Evolutionary conservation across 2,888 invertebrate genomes (phyloP), one percentile per base, ranked within the genome.

Genomic region (Drosophila macrospina): DNA sequence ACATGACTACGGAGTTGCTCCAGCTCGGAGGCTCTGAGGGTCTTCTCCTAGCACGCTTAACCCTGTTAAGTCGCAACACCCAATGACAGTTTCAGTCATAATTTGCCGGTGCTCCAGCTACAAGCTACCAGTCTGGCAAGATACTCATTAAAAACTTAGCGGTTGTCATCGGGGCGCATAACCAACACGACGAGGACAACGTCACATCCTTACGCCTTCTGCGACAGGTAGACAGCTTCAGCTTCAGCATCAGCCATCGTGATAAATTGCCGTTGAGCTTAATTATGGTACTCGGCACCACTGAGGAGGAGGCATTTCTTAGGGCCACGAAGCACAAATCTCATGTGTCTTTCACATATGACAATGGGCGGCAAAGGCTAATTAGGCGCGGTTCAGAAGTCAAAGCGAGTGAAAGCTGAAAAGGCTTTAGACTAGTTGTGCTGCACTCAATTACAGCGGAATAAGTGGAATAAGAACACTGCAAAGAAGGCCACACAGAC

Each of bases 141-240:
- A 34, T 62, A 68, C 85, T 88, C 81, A 82, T 82, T 82, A 82
- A 87, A 80, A 82, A 82, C 89, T 88, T 69, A 66, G 59, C 63
- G 61, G 15, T 42, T 86, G 89, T 86, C 87, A 84, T 63, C 87
- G 78, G 11, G 69, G 50, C 66, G 60, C 75, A 79, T 81, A 66
- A 48, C 45, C 55, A 64, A 68, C n/a, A n/a, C n/a, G n/a, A n/a
- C 71, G 55, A 73, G 78, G 37, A 24, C 75, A 60, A 50, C 55
- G 44, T 62, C 64, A 64, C 41, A 37, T 39, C 45, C 85, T 47
- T 37, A 16, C 36, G 42, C 26, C 48, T 39, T 50, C 59, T 28
- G 37, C 51, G 47, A 41, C 54, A 67, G 50, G 51, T 65, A 41
- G 56, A 54, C 62, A 45, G 45, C 11, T 44, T 16, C 13, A 34